phyloP scores from a whole-genome alignment of 1,140 invertebrate genomes.

The Drosophila micromelanica region DNA sequence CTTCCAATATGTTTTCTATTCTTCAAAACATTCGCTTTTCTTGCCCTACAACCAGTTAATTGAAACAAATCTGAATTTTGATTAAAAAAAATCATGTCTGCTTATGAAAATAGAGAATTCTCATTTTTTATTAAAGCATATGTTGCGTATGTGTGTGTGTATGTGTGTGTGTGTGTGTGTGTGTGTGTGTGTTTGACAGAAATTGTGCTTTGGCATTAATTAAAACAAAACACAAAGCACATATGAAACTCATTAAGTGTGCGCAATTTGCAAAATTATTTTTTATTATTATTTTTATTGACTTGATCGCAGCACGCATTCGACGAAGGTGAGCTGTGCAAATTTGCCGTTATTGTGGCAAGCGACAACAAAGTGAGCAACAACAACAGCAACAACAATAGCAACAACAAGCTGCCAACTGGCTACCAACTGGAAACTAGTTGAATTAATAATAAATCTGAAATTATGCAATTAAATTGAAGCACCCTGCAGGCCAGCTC shows the following conservation, averaged over 20 bases:
- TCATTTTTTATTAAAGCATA: slow-evolving; percentile 33
- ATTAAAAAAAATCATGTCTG: slow-evolving; percentile 11
- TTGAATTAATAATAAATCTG: slow-evolving; percentile 73
- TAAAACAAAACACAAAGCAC: slow-evolving; percentile 54
- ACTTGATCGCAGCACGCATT: slow-evolving; percentile 50
- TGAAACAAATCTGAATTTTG: too few species aligned
- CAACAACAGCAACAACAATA: slow-evolving; percentile 3
- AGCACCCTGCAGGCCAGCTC: slow-evolving; percentile 42
- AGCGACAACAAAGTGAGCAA: slow-evolving; percentile 22
- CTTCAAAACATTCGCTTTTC: too few species aligned
- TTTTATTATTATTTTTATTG: slow-evolving; percentile 72
- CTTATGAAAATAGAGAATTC: slow-evolving; percentile 20
- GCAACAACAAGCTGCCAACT: neutral
- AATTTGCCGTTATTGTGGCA: slow-evolving; percentile 44
- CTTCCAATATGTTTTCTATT: too few species aligned
- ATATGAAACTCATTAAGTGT: slow-evolving; percentile 71
- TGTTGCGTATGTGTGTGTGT: neutral
- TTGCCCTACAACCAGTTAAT: too few species aligned
- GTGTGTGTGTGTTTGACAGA: neutral
- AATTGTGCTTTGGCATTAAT: slow-evolving; percentile 64
- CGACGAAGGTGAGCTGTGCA: slow-evolving; percentile 39
- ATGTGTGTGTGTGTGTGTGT: slow-evolving; percentile 14
- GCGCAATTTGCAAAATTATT: slow-evolving; percentile 70
- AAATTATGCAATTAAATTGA: slow-evolving; percentile 73
- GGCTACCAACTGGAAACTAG: slow-evolving; percentile 20